A percentile compares a stretch with the other conserved stretches of the same genome.
phyloP scores from a whole-genome alignment of 2,113 vertebrate genomes.

The Scomber scombrus region DNA sequence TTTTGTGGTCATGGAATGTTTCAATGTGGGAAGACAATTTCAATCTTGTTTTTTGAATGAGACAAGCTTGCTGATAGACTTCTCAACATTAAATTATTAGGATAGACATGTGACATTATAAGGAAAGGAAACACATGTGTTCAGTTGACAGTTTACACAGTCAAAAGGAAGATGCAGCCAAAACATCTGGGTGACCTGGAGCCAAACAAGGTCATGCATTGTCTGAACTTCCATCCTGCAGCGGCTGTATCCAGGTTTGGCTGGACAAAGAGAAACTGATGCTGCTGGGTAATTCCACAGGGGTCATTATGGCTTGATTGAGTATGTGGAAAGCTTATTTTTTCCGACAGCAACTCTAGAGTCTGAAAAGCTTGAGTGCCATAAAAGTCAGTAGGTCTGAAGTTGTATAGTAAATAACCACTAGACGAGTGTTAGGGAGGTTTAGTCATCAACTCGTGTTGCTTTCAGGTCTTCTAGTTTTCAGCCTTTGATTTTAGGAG shows the following conservation, averaged over 20 bases:
- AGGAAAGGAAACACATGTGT: not conserved
- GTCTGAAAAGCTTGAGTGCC: not conserved
- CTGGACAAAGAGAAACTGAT: not conserved
- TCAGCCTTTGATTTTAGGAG: not conserved
- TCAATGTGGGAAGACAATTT: slow-evolving; percentile 22
- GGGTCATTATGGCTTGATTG: not conserved
- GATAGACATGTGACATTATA: not conserved
- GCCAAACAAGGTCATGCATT: not conserved
- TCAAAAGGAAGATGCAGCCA: slow-evolving; percentile 11
- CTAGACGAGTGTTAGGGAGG: not conserved
- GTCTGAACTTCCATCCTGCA: not conserved
- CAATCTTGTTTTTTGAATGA: not conserved
- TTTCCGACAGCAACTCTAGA: slow-evolving; percentile 33
- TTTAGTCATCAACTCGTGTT: not conserved
- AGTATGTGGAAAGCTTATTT: slow-evolving; percentile 21
- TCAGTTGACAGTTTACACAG: not conserved
- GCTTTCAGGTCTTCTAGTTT: too few species aligned
- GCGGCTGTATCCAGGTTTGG: slow-evolving; percentile 4
- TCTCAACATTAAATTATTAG: not conserved
- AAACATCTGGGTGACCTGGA: not conserved
- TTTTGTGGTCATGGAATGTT: slow-evolving; percentile 3
- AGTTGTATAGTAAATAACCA: too few species aligned
- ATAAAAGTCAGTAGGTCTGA: slow-evolving; percentile 1
- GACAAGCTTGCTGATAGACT: not conserved
- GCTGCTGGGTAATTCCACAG: not conserved